Conservation (phyloP, 2,113 vertebrate genomes). For the Micronisus gabar region DNA sequence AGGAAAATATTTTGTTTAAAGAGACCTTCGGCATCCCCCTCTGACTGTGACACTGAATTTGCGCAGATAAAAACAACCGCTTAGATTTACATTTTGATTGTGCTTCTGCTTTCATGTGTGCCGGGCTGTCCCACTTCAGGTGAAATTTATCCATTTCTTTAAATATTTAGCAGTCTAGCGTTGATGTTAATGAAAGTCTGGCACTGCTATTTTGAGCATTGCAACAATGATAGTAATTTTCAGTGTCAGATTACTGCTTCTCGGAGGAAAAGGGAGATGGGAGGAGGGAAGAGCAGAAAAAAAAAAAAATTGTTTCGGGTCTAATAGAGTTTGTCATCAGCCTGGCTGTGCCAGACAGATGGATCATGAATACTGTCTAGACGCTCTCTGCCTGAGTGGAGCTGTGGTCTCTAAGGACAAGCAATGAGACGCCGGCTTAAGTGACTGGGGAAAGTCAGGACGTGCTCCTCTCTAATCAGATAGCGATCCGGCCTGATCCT, state of each 20-base stretch:
- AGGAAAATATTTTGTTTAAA: conserved; percentile 70
- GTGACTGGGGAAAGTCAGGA: conserved; percentile 75
- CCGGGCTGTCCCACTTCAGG: conserved; percentile 72
- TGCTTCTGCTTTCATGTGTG: conserved; percentile 68
- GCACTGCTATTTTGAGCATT: conserved; percentile 85
- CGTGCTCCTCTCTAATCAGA: conserved; percentile 68
- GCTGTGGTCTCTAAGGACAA: conserved; percentile 81
- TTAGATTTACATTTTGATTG: conserved; percentile 74
- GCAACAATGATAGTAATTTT: conserved; percentile 92
- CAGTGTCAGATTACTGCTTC: conserved; percentile 86
- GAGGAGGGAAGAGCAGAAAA: conserved; percentile 49
- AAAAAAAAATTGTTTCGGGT: conserved; percentile 79
- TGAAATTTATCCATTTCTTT: conserved; percentile 86
- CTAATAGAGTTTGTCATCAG: conserved; percentile 92
- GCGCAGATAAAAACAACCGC: conserved; percentile 57
- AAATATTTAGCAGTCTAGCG: conserved; percentile 95
- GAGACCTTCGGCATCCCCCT: conserved; percentile 60
- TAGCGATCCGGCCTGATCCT: conserved; percentile 52
- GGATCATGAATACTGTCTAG: conserved; percentile 99
- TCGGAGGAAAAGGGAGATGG: conserved; percentile 67
- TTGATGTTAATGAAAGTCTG: conserved; percentile 95
- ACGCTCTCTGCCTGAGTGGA: conserved; percentile 84
- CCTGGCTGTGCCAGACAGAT: conserved; percentile 94
- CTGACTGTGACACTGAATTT: conserved; percentile 65
- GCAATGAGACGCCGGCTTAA: conserved; percentile 75